Conservation (phyloP, 2,888 invertebrate species). For the Agonopterix heracliana region DNA sequence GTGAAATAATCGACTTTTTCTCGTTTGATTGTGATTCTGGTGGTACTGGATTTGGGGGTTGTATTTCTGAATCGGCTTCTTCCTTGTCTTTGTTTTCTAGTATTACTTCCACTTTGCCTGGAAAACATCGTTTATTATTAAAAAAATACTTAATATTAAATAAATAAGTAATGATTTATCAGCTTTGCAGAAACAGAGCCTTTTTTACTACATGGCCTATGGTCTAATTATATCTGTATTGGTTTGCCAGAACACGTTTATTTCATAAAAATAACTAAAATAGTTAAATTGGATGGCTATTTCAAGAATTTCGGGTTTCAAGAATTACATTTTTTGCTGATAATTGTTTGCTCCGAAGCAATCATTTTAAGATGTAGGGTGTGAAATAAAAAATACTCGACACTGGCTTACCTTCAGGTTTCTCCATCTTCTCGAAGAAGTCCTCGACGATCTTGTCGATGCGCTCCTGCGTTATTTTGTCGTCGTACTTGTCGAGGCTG, state of each 20-base stretch:
- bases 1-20: conserved; percentile 38
- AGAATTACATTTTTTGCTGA: too few species aligned
- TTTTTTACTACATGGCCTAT: too few species aligned
- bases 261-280: too few species aligned
- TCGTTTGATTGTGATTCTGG: conserved; percentile 61
- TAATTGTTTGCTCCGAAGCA: too few species aligned
- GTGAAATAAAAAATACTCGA: neutral
- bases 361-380: neutral
- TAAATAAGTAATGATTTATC: too few species aligned
- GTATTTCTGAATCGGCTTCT: conserved; percentile 55
- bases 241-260: too few species aligned
- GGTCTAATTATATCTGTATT: too few species aligned
- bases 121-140: too few species aligned
- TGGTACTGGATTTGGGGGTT: conserved; percentile 67
- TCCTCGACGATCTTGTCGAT: conserved; percentile 65
- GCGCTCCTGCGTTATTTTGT: conserved; percentile 51
- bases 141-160: too few species aligned
- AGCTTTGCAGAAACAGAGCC: too few species aligned
- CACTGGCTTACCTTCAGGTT: conserved; percentile 34
- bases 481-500: conserved; percentile 50
- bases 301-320: too few species aligned
- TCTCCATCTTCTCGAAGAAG: conserved; percentile 55
- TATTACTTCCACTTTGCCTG: neutral
- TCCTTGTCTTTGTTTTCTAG: conserved; percentile 24
- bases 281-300: too few species aligned